A percentile compares a stretch with the other conserved stretches of the same genome.
Evolutionary conservation across 2,888 invertebrate genomes (phyloP).

Genomic region (Heteropelma amictum): DNA sequence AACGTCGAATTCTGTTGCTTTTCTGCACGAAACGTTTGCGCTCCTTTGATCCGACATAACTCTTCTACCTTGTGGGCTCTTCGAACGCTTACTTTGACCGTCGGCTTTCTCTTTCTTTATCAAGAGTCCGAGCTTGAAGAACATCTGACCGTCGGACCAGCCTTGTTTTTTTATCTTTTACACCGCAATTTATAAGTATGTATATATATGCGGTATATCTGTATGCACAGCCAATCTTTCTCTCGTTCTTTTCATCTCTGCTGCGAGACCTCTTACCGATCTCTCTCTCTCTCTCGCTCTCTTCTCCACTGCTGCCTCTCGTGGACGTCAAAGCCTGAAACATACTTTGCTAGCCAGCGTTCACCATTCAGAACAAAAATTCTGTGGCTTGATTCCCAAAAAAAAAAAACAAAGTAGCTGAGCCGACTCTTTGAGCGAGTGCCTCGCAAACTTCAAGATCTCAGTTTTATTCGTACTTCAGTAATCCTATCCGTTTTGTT

Average conservation of each 20-base stretch:
- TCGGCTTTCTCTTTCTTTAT: conserved; percentile 15
- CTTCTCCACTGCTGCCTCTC: conserved; percentile 29
- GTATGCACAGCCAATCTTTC: conserved; percentile 14
- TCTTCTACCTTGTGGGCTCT: conserved; percentile 32
- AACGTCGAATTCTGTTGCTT: conserved; percentile 33
- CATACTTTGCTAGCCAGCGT: conserved; percentile 37
- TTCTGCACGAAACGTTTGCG: conserved; percentile 35
- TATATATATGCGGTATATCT: conserved; percentile 11
- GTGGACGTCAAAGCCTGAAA: conserved; percentile 43
- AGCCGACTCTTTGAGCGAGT: conserved; percentile 42
- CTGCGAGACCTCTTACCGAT: conserved; percentile 34
- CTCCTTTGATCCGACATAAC: conserved; percentile 50
- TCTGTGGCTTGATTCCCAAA: conserved; percentile 40
- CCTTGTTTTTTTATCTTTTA: conserved; percentile 53
- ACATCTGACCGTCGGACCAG: conserved; percentile 53
- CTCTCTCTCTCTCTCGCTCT: conserved; percentile 14
- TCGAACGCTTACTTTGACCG: conserved; percentile 33
- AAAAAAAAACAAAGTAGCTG: conserved; percentile 30
- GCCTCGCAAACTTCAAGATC: not conserved
- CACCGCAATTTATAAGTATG: conserved; percentile 14
- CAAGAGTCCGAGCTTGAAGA: conserved; percentile 43
- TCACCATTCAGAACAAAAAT: conserved; percentile 42
- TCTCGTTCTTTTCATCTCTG: conserved; percentile 39
- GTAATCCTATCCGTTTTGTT: not conserved
- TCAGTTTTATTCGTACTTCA: conserved; percentile 1